Evolutionary conservation across 2,888 invertebrate genomes (phyloP).

Genomic region (Girardia tigrina): DNA sequence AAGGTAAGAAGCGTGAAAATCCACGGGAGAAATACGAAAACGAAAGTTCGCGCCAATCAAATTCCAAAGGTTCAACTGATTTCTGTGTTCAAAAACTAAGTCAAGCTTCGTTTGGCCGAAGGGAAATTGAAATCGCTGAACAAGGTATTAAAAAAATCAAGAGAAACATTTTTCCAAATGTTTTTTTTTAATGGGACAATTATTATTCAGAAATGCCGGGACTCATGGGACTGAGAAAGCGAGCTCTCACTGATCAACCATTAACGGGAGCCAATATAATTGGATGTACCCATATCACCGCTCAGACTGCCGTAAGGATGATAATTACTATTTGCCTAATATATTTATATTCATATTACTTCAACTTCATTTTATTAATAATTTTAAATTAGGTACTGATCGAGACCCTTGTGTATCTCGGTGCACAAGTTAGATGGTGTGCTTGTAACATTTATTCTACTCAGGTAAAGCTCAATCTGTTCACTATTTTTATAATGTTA

Average conservation of each 20-base stretch:
- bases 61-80: constrained; percentile 67
- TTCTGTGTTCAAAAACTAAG: constrained; percentile 86
- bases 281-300: constrained; percentile 93
- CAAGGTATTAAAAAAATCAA: constrained; percentile 56
- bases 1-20: constrained; percentile 30
- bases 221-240: constrained; percentile 77
- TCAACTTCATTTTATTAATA: constrained; percentile 34
- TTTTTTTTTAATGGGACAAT: not conserved
- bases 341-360: constrained; percentile 23
- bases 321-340: not conserved
- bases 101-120: constrained; percentile 76
- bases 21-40: constrained; percentile 29
- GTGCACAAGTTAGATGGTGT: constrained; percentile 80
- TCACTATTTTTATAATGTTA: not conserved
- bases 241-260: constrained; percentile 78
- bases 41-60: constrained; percentile 53
- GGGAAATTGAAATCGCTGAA: constrained; percentile 94
- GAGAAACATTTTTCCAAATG: not conserved
- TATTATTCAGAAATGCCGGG: constrained; percentile 74
- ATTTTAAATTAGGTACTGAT: constrained; percentile 57
- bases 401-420: constrained; percentile 71
- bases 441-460: constrained; percentile 96
- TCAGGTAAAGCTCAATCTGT: constrained; percentile 61
- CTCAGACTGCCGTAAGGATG: constrained; percentile 71
- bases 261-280: constrained; percentile 85